phyloP scores from a whole-genome alignment of 2,113 vertebrate species.

The Cyanoramphus novaezelandiae region DNA sequence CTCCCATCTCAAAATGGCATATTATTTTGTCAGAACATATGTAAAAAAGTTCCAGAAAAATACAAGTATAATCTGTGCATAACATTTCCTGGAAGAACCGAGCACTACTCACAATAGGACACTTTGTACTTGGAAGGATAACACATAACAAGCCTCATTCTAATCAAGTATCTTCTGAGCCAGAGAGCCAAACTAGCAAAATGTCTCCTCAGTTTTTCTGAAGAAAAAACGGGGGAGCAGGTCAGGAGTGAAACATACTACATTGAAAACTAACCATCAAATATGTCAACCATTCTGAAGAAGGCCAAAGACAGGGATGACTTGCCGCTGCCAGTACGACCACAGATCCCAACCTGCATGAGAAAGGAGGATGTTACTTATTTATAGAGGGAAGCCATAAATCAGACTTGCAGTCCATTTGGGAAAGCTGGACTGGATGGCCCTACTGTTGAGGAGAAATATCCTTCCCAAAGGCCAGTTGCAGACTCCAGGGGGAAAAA shows the following conservation, averaged over 20 bases:
- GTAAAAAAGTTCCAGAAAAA: neutral
- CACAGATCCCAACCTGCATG: conserved; percentile 93
- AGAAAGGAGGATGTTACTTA: neutral
- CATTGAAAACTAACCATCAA: conserved; percentile 85
- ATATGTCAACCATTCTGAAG: conserved; percentile 99
- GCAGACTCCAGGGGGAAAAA: neutral
- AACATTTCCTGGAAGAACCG: neutral
- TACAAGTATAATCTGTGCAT: neutral
- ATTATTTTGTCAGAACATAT: neutral
- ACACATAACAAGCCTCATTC: neutral
- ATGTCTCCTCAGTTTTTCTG: neutral
- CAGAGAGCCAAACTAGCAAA: neutral
- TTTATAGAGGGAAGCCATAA: neutral
- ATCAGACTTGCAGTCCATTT: neutral
- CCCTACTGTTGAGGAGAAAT: neutral
- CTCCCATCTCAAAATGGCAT: neutral
- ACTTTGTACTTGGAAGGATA: neutral
- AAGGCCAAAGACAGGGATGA: conserved; percentile 95
- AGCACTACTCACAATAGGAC: neutral
- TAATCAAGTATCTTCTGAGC: neutral
- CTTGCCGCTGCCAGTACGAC: conserved; percentile 96
- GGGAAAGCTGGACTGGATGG: neutral
- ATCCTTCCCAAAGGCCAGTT: neutral
- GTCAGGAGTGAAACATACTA: neutral
- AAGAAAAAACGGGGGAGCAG: neutral